Conservation (phyloP, 2,888 invertebrate genomes). For the Dolichomitus sp. region DNA sequence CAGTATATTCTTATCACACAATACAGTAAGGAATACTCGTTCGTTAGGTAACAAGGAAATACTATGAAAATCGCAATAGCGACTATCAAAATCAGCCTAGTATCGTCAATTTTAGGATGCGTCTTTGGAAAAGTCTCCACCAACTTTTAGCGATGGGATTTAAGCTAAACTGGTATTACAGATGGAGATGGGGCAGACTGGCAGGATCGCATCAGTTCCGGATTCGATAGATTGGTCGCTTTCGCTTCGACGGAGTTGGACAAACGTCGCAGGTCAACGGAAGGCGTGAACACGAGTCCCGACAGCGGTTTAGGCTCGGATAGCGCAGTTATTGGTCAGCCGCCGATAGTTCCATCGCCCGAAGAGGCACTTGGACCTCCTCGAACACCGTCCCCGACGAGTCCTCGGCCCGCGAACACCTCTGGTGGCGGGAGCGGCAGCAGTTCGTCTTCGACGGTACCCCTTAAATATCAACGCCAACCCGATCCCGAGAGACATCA, state of each 20-base stretch:
- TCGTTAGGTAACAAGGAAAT: background rate
- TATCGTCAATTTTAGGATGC: slow-evolving; percentile 25
- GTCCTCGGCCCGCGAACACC: slow-evolving; percentile 86
- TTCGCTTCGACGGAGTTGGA: slow-evolving; percentile 97
- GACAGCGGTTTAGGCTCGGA: slow-evolving; percentile 93
- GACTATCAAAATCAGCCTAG: background rate
- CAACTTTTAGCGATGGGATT: slow-evolving; percentile 44
- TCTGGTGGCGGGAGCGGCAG: slow-evolving; percentile 85
- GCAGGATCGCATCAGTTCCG: slow-evolving; percentile 97
- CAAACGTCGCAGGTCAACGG: slow-evolving; percentile 94
- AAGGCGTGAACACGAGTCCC: slow-evolving; percentile 94
- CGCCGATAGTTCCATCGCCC: slow-evolving; percentile 83
- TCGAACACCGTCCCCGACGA: slow-evolving; percentile 88
- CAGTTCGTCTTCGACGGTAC: slow-evolving; percentile 79
- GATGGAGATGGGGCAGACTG: slow-evolving; percentile 95
- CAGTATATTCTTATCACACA: background rate
- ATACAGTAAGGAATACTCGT: background rate
- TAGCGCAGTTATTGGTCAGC: slow-evolving; percentile 81
- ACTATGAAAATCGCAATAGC: background rate
- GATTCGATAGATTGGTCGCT: slow-evolving; percentile 97
- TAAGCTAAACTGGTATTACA: slow-evolving; percentile 74
- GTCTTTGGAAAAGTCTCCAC: slow-evolving; percentile 20
- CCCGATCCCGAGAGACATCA: slow-evolving; percentile 88
- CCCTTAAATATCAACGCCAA: slow-evolving; percentile 89
- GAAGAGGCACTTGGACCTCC: slow-evolving; percentile 87